phyloP scores from a whole-genome alignment of 2,888 invertebrate species.

The Ectemnius cavifrons region DNA sequence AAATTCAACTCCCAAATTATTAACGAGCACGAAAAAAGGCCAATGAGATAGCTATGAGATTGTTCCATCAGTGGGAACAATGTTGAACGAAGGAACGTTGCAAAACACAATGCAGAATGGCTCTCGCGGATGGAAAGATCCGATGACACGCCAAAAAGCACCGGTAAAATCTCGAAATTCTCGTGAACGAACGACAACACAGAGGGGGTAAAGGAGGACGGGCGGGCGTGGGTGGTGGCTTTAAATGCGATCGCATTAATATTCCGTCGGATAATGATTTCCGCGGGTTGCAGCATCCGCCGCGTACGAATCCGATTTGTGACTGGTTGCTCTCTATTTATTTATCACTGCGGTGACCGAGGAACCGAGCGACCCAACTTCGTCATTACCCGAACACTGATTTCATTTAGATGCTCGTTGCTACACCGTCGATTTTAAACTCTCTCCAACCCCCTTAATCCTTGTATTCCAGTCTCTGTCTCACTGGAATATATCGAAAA shows the following conservation, averaged over 20 bases:
- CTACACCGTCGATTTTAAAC: slow-evolving; percentile 1
- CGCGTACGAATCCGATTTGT: slow-evolving; percentile 9
- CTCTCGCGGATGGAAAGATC: too few species aligned
- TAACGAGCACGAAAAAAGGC: too few species aligned
- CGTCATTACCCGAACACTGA: slow-evolving; percentile 22
- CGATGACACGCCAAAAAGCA: too few species aligned
- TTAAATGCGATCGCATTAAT: slow-evolving; percentile 14
- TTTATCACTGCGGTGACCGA: slow-evolving; percentile 20
- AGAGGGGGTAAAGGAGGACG: too few species aligned
- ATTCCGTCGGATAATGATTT: slow-evolving; percentile 30
- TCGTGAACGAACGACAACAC: background rate
- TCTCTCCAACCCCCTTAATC: background rate
- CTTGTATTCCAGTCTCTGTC: background rate
- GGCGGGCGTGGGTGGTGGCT: background rate
- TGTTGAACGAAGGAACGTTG: too few species aligned
- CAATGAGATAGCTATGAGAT: too few species aligned
- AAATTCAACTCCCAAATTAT: too few species aligned
- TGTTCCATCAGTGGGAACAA: too few species aligned
- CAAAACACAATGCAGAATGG: too few species aligned
- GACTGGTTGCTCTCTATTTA: slow-evolving; percentile 20
- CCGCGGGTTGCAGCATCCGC: slow-evolving; percentile 9
- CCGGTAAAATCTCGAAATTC: slow-evolving; percentile 5
- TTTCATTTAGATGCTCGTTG: slow-evolving; percentile 29
- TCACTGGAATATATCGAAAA: too few species aligned
- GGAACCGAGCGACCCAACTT: background rate